phyloP scores from a whole-genome alignment of 1,140 invertebrate genomes.

The Sogatella furcifera region DNA sequence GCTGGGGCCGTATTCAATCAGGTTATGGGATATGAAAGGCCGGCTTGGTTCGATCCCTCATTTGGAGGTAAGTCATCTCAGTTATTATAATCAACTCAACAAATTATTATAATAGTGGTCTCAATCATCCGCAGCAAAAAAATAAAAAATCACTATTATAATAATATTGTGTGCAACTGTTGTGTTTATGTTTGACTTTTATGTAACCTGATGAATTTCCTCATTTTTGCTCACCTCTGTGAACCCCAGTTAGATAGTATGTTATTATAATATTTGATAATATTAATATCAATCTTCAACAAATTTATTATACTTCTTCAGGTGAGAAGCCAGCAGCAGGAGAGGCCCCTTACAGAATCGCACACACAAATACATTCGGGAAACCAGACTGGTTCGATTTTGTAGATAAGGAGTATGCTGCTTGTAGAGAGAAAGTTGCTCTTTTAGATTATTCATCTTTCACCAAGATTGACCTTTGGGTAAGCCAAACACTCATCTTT shows the following conservation, averaged over 20 bases:
- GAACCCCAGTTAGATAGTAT: too few species aligned
- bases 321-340: constrained; percentile 7
- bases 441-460: constrained; percentile 97
- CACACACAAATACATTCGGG: constrained; percentile 63
- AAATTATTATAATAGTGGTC: too few species aligned
- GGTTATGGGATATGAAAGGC: constrained; percentile 96
- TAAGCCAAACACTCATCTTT: constrained; percentile 32
- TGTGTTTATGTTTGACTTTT: too few species aligned
- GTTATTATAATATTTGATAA: too few species aligned
- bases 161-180: background rate
- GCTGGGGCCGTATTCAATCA: constrained; percentile 95
- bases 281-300: too few species aligned
- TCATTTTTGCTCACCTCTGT: background rate
- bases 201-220: too few species aligned
- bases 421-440: constrained; percentile 86
- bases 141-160: too few species aligned
- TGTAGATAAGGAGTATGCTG: constrained; percentile 82
- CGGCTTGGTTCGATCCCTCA: constrained; percentile 73
- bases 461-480: constrained; percentile 92
- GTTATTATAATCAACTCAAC: background rate
- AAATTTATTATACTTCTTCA: background rate
- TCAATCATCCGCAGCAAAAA: too few species aligned
- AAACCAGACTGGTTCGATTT: constrained; percentile 92
- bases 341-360: constrained; percentile 44
- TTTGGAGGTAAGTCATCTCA: background rate